Percentiles rank a stretch among this genome's conserved stretches.
phyloP scores from a whole-genome alignment of 1,140 invertebrate genomes.

The Radopholus similis region DNA sequence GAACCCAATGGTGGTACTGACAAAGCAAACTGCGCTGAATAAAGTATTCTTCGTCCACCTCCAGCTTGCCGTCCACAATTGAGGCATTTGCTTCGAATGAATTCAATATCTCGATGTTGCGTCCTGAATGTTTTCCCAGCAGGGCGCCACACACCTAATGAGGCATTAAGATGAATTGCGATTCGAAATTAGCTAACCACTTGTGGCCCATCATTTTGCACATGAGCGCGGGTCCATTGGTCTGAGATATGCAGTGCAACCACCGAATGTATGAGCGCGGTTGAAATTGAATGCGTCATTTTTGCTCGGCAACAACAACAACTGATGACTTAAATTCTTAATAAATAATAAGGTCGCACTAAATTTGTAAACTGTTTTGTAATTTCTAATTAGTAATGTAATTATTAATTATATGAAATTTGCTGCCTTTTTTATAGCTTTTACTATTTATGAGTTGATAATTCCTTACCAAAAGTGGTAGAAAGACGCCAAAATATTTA shows the following conservation, averaged over 20 bases:
- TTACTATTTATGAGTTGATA: too few relatives aligned
- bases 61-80: slow-evolving; percentile 4
- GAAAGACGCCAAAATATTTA: too few relatives aligned
- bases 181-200: slow-evolving; percentile 20
- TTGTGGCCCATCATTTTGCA: slow-evolving; percentile 34
- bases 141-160: slow-evolving; percentile 37
- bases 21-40: slow-evolving; percentile 25
- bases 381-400: too few relatives aligned
- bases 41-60: slow-evolving; percentile 43
- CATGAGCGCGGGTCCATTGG: slow-evolving; percentile 34
- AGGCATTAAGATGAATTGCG: background rate
- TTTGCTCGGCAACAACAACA: too few relatives aligned
- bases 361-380: too few relatives aligned
- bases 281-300: too few relatives aligned
- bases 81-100: slow-evolving; percentile 31
- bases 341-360: too few relatives aligned
- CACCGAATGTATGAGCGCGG: slow-evolving; percentile 34
- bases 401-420: too few relatives aligned
- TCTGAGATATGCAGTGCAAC: slow-evolving; percentile 35
- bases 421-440: too few relatives aligned
- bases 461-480: too few relatives aligned
- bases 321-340: too few relatives aligned
- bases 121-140: slow-evolving; percentile 35
- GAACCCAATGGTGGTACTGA: slow-evolving; percentile 12
- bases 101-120: slow-evolving; percentile 35